Evolutionary conservation across 1,140 invertebrate species (phyloP), one percentile per base, ranked within the genome.

Genomic region (Chlorops oryzae): DNA sequence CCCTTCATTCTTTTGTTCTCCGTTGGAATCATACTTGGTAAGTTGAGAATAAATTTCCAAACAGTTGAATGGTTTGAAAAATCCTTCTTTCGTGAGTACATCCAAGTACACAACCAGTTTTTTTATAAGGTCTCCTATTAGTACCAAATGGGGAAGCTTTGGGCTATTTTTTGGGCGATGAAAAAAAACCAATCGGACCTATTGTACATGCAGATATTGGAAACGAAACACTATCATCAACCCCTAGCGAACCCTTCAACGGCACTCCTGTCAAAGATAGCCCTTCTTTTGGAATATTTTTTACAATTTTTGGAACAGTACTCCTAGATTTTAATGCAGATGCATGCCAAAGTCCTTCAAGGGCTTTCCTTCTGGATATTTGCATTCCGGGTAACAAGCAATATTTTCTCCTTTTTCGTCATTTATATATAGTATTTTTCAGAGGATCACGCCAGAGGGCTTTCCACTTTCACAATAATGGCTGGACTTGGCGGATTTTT

Each of bases 401-500:
- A 18, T 0, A 32, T 13, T 12, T 17, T 40, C 20, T 3, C 27
- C 4, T 40, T 10, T 27, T 41, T 41, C 28, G 2, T 15, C 34
- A 24, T 25, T 18, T 22, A 10, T 22, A 22, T 38, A 25, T 13
- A 34, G 20, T 34, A 47, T 58, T 38, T 70, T 75, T 17, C 68
- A 83, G 91, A 93, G 75, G 93, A 97, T 67, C 93, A 97, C 65
- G 87, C 91, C 0, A 81, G 81, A 57, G 94, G 95, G 1, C 73
- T 98, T 2, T 96, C 91, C 54, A 95, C 92, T 2, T 97, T 98
- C 61, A 96, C 93, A 0, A 83, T 96, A 49, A 96, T 97, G 92
- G 93, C 94, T 2, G 95, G 94, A 0, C 73, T 96, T 0, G 95
- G 95, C 6, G 94, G 95, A 12, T 90, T 90, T 58, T 81, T 96